A percentile compares a stretch with the other conserved stretches of the same genome.
Conservation (phyloP, 2,113 vertebrate species). For the Eptesicus fuscus region DNA sequence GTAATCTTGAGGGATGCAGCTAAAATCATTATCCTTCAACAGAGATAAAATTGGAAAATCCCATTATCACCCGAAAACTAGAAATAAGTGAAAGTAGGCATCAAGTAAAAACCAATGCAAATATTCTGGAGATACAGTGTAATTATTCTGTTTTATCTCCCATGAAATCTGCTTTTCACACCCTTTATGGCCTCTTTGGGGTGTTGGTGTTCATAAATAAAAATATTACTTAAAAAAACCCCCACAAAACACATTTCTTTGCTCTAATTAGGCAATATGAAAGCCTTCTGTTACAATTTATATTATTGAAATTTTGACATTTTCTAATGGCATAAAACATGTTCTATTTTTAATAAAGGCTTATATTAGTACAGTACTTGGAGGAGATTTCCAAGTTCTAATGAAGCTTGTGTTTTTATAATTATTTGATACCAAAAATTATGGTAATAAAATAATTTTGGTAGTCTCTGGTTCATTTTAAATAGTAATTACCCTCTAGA, state of each 20-base stretch:
- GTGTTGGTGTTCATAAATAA: constrained; percentile 63
- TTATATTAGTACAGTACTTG: constrained; percentile 41
- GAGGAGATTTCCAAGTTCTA: constrained; percentile 50
- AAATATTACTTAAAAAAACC: constrained; percentile 65
- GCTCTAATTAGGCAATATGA: constrained; percentile 66
- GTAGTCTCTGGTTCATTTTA: constrained; percentile 5
- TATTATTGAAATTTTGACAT: constrained; percentile 75
- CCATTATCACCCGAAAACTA: constrained; percentile 3
- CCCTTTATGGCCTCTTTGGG: constrained; percentile 56
- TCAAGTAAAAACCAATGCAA: constrained; percentile 23
- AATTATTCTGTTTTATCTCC: constrained; percentile 23
- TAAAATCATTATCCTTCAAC: constrained; percentile 24
- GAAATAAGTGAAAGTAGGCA: constrained; percentile 37
- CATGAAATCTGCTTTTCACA: constrained; percentile 58
- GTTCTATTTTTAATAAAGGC: constrained; percentile 64
- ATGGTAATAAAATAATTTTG: constrained; percentile 28
- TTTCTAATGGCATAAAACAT: constrained; percentile 63
- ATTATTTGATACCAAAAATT: constrained; percentile 48
- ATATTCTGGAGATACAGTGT: background rate
- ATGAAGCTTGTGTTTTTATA: constrained; percentile 38
- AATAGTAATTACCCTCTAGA: background rate
- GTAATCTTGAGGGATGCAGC: background rate
- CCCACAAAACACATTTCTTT: constrained; percentile 59
- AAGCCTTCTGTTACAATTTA: constrained; percentile 71
- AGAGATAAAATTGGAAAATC: constrained; percentile 45